These are phyloP conservation scores for Patella ulyssiponensis DNA, from an alignment of 2,888 invertebrate species.

Conservation along the genomic window DNA sequence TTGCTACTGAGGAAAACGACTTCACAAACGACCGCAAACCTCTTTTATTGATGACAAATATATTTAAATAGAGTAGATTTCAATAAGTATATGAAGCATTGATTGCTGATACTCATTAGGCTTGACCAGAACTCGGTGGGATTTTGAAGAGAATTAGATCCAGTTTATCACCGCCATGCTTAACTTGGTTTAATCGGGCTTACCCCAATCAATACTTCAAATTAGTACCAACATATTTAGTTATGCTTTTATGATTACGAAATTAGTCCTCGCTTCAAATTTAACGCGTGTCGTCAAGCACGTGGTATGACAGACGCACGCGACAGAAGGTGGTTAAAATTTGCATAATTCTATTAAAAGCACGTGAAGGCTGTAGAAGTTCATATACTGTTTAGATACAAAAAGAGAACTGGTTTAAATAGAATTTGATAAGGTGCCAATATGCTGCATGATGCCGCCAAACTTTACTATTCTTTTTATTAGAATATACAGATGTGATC, in stretches of 20 bases:
- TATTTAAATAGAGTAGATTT: too few species aligned
- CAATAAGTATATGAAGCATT: too few species aligned
- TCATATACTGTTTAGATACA: neutral
- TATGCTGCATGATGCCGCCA: constrained; percentile 4
- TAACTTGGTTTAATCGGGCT: too few species aligned
- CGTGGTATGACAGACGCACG: constrained; percentile 12
- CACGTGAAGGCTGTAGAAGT: neutral
- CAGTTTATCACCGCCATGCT: too few species aligned
- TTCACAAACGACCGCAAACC: neutral
- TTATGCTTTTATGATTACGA: too few species aligned
- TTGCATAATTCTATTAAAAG: constrained; percentile 23
- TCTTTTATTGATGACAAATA: neutral
- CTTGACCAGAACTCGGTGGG: too few species aligned
- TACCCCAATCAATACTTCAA: too few species aligned
- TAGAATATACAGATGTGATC: neutral
- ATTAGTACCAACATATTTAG: too few species aligned
- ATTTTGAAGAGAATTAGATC: too few species aligned
- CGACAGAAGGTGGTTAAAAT: constrained; percentile 23
- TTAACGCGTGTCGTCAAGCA: constrained; percentile 6
- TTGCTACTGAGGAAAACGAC: too few species aligned
- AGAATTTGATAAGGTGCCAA: neutral
- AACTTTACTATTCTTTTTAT: neutral
- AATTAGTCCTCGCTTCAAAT: neutral
- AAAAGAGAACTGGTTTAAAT: neutral
- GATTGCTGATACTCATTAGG: too few species aligned